Evolutionary conservation across 2,113 vertebrate species (phyloP).

Genomic region (Gila orcuttii): DNA sequence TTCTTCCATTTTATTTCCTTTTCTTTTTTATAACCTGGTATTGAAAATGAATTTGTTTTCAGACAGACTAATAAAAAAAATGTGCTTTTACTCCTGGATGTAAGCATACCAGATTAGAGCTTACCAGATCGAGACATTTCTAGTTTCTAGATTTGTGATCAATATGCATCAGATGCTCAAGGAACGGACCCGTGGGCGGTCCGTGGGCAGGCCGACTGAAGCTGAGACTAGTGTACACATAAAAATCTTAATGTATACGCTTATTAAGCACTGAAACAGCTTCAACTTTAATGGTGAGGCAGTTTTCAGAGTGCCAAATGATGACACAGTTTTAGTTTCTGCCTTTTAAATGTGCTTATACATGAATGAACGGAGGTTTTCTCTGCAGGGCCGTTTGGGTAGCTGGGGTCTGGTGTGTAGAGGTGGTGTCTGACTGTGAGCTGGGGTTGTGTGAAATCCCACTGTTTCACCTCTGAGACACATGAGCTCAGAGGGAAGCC

Average conservation of each 20-base stretch:
- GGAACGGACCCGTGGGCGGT: not conserved
- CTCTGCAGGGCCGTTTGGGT: not conserved
- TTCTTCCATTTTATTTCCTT: not conserved
- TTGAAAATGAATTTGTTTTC: not conserved
- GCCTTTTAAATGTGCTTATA: not conserved
- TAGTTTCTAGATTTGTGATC: not conserved
- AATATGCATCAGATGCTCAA: not conserved
- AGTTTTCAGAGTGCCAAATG: not conserved
- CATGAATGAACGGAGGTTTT: conserved; percentile 18
- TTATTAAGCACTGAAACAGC: not conserved
- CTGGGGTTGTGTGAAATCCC: conserved; percentile 18
- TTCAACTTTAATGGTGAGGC: not conserved
- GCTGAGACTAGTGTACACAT: not conserved
- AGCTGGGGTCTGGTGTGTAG: conserved; percentile 23
- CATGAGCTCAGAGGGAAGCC: conserved; percentile 8
- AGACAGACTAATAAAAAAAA: not conserved
- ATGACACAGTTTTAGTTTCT: not conserved
- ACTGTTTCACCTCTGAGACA: conserved; percentile 25
- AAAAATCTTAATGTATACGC: not conserved
- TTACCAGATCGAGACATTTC: not conserved
- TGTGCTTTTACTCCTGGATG: not conserved
- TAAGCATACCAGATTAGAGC: not conserved
- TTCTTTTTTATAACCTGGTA: not conserved
- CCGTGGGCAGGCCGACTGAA: not conserved
- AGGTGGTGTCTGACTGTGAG: not conserved